Base-by-base conservation (phyloP, 2,888 invertebrate species). In the Mimumesa dahlbomi region DNA sequence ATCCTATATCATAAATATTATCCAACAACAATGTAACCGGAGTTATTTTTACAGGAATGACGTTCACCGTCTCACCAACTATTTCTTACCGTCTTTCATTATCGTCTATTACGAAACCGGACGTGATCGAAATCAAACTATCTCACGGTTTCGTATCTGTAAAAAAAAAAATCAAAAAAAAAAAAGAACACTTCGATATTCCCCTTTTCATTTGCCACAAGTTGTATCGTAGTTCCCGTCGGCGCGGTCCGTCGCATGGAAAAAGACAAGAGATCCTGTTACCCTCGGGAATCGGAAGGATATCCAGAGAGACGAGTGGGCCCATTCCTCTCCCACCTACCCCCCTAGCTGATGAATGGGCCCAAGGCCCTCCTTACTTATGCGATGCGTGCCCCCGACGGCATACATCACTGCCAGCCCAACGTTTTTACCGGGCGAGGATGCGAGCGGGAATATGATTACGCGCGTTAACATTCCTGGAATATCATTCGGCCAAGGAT, bases 401-500 rank as follows among this genome's bases (percentile, higher is more conserved):
- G 84, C 84, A 85, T 86, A 85, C 83, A 87, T 86, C 86, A 86
- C 87, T 86, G 85, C 83, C 86, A 85, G 75, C 83, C n/a, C 75
- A 81, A 69, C 69, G 77, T 87, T 86, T 86, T 87, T 86, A 85
- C 83, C 76, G 80, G 74, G 75, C 83, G n/a, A 83, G 82, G 81
- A 85, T 82, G 82, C 82, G 79, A 81, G 76, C 77, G 78, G 82
- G 86, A 86, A 86, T 86, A 86, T 84, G 85, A 84, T 86, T 85
- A 87, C 82, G 81, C 82, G 81, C 81, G 82, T 86, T 85, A 84
- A 86, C 85, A 85, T 86, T 85, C 86, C 75, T 77, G 83, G 85
- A 85, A 87, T 86, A 85, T 73, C 82, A 68, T 73, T 73, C 68
- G 64, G 58, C 71, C 80, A 73, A 77, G 63, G 77, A 70, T 69